phyloP scores from a whole-genome alignment of 2,888 invertebrate genomes.

The Papilio elwesi region DNA sequence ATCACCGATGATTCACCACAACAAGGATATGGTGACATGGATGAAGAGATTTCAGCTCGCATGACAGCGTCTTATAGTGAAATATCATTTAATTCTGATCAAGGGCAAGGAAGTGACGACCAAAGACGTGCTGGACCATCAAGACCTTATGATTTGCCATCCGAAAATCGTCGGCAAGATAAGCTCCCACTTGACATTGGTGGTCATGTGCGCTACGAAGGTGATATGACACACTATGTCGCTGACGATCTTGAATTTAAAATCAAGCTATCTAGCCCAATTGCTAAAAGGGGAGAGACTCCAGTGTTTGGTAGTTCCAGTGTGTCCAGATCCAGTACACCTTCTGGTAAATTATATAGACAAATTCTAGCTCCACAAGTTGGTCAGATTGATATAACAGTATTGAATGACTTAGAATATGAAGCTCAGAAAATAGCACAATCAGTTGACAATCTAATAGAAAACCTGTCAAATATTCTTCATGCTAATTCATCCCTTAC shows the following conservation, averaged over 20 bases:
- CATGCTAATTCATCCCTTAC: slow-evolving; percentile 93
- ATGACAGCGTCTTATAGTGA: slow-evolving; percentile 93
- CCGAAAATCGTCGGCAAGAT: slow-evolving; percentile 78
- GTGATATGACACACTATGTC: slow-evolving; percentile 97
- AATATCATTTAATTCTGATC: slow-evolving; percentile 89
- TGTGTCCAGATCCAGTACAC: slow-evolving; percentile 87
- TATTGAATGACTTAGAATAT: slow-evolving; percentile 94
- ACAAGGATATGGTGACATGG: slow-evolving; percentile 66
- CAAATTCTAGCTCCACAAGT: slow-evolving; percentile 89
- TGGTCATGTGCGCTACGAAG: slow-evolving; percentile 92
- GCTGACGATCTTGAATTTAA: slow-evolving; percentile 95
- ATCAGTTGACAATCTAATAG: slow-evolving; percentile 94
- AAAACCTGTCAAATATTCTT: slow-evolving; percentile 91
- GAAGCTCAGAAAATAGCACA: slow-evolving; percentile 96
- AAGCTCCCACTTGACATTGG: slow-evolving; percentile 88
- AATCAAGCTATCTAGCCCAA: slow-evolving; percentile 88
- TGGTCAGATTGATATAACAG: slow-evolving; percentile 91
- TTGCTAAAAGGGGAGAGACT: slow-evolving; percentile 86
- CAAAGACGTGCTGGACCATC: slow-evolving; percentile 66
- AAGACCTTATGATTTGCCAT: slow-evolving; percentile 74
- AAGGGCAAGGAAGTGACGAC: slow-evolving; percentile 57
- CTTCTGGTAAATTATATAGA: slow-evolving; percentile 86
- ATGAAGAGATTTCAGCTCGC: slow-evolving; percentile 85
- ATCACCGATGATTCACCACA: slow-evolving; percentile 48
- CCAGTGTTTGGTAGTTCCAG: slow-evolving; percentile 78